Percentiles rank a stretch among this genome's conserved stretches.
These are phyloP conservation scores for Aphelinus certus DNA, from an alignment of 1,140 invertebrate species.

Conservation along the genomic window DNA sequence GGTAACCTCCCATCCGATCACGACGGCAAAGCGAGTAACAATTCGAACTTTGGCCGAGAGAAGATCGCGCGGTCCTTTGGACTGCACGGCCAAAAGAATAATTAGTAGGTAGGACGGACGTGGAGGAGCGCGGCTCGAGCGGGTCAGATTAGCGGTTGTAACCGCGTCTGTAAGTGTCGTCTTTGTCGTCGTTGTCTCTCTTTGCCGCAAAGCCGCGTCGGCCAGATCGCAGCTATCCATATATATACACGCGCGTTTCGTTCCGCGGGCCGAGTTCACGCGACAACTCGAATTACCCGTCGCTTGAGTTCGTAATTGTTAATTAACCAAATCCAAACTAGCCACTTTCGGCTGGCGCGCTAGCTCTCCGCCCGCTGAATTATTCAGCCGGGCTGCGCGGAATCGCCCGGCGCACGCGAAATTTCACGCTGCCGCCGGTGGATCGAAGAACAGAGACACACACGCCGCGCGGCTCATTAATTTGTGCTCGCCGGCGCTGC, in stretches of 20 bases:
- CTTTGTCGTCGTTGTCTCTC: not conserved
- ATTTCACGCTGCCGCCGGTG: too few relatives aligned
- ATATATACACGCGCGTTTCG: slow-evolving; percentile 21
- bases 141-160: slow-evolving; percentile 29
- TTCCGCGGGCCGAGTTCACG: slow-evolving; percentile 7
- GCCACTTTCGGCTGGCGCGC: slow-evolving; percentile 25
- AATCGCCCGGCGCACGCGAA: slow-evolving; percentile 30
- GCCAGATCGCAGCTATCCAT: not conserved
- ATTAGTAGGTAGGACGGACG: slow-evolving; percentile 18
- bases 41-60: too few relatives aligned
- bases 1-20: too few relatives aligned
- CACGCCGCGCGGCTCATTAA: too few relatives aligned
- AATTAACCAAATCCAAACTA: slow-evolving; percentile 42
- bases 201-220: slow-evolving; percentile 8
- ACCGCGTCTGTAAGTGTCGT: slow-evolving; percentile 17
- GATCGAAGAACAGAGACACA: too few relatives aligned
- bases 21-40: too few relatives aligned
- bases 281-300: slow-evolving; percentile 41
- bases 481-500: too few relatives aligned
- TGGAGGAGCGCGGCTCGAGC: not conserved
- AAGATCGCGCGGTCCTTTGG: too few relatives aligned
- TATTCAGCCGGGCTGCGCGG: slow-evolving; percentile 25
- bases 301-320: slow-evolving; percentile 39
- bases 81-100: slow-evolving; percentile 22
- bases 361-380: slow-evolving; percentile 21